These are phyloP conservation scores for Drosophila borealis DNA, from an alignment of 2,888 invertebrate species.

Conservation along the genomic window DNA sequence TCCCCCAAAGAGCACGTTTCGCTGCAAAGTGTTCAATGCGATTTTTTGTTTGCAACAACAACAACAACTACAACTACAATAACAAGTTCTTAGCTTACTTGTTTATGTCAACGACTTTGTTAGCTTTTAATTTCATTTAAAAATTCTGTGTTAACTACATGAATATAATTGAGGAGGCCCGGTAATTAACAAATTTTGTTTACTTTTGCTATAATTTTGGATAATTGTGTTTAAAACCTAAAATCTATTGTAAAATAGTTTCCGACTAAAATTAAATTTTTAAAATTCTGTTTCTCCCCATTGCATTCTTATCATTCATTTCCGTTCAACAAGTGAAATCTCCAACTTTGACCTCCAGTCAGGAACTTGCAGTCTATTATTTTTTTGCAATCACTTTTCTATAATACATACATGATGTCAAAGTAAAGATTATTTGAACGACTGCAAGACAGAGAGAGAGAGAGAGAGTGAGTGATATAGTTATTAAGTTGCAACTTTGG, in stretches of 20 bases:
- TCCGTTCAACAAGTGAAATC: too few relatives aligned
- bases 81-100: slow-evolving; percentile 41
- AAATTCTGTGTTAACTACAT: slow-evolving; percentile 24
- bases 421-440: background rate
- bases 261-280: too few relatives aligned
- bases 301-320: too few relatives aligned
- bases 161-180: slow-evolving; percentile 19
- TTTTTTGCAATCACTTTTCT: background rate
- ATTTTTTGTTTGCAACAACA: slow-evolving; percentile 34
- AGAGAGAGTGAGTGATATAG: background rate
- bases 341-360: too few relatives aligned
- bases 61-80: slow-evolving; percentile 13
- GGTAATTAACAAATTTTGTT: background rate
- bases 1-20: slow-evolving; percentile 52
- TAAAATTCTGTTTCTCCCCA: too few relatives aligned
- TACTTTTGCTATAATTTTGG: too few relatives aligned
- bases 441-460: background rate
- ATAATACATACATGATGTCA: background rate
- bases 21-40: slow-evolving; percentile 57
- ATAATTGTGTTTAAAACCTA: too few relatives aligned
- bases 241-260: too few relatives aligned
- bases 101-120: slow-evolving; percentile 58
- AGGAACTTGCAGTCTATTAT: too few relatives aligned
- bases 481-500: too few relatives aligned
- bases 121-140: slow-evolving; percentile 42